These are phyloP conservation scores for Amblyjoppa fuscipennis DNA, from an alignment of 2,888 invertebrate species.

Conservation along the genomic window DNA sequence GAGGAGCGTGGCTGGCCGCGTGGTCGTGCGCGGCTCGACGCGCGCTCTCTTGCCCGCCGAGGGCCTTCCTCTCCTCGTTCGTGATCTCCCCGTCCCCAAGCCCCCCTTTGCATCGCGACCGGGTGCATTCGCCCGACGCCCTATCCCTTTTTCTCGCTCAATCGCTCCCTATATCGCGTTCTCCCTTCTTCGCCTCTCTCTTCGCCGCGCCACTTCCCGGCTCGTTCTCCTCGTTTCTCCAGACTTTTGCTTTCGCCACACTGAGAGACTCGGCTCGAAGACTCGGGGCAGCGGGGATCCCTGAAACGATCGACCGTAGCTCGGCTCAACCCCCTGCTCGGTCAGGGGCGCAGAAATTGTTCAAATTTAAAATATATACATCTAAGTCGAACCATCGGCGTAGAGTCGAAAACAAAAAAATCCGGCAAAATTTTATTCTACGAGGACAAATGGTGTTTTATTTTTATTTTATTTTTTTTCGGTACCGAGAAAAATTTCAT, in stretches of 20 bases:
- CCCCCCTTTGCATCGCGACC: constrained; percentile 46
- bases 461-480: background rate
- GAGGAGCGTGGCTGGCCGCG: constrained; percentile 68
- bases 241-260: constrained; percentile 18
- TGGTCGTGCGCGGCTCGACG: constrained; percentile 51
- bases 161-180: constrained; percentile 53
- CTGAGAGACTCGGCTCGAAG: background rate
- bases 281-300: constrained; percentile 10
- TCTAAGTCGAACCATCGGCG: constrained; percentile 17
- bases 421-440: background rate
- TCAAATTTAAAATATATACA: constrained; percentile 5
- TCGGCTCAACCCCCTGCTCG: constrained; percentile 30
- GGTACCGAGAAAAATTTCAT: background rate
- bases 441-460: background rate
- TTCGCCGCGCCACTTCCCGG: constrained; percentile 52
- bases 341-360: constrained; percentile 36
- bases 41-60: constrained; percentile 53
- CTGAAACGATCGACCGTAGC: constrained; percentile 16
- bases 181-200: constrained; percentile 63
- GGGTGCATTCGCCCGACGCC: constrained; percentile 58
- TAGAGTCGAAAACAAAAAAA: constrained; percentile 2
- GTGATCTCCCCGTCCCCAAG: constrained; percentile 56
- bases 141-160: constrained; percentile 66
- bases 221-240: constrained; percentile 43
- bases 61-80: constrained; percentile 67